These are phyloP conservation scores for Eristalis intricaria DNA, from an alignment of 2,888 invertebrate genomes.

Conservation along the genomic window DNA sequence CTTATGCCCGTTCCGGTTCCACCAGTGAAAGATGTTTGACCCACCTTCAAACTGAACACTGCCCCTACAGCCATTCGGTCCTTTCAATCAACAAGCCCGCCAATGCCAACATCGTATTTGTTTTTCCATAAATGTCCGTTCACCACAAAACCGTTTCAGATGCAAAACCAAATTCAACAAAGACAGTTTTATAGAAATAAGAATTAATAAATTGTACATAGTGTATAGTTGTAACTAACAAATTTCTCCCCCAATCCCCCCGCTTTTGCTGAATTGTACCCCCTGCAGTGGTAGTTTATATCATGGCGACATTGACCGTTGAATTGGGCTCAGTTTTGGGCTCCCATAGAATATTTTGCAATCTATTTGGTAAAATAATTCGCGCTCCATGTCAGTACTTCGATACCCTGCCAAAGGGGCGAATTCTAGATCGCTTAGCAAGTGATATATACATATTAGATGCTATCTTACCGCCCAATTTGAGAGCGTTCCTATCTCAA, in stretches of 20 bases:
- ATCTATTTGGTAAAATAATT: conserved; percentile 82
- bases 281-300: conserved; percentile 75
- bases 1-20: too few species aligned
- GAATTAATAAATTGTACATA: not conserved
- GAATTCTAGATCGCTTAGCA: conserved; percentile 85
- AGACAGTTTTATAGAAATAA: not conserved
- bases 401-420: conserved; percentile 85
- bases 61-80: too few species aligned
- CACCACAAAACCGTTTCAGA: not conserved
- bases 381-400: conserved; percentile 84
- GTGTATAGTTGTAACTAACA: conserved; percentile 11
- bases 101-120: not conserved
- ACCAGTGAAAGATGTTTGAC: too few species aligned
- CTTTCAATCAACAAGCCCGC: not conserved
- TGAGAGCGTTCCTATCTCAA: conserved; percentile 74
- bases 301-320: conserved; percentile 78
- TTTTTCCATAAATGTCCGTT: conserved; percentile 11
- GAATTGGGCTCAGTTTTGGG: conserved; percentile 82
- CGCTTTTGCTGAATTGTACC: not conserved
- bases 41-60: too few species aligned
- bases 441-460: conserved; percentile 84
- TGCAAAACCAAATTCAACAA: conserved; percentile 14
- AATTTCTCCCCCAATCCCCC: conserved; percentile 4
- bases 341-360: conserved; percentile 81
- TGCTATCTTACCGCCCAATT: conserved; percentile 81